Evolutionary conservation across 92 coral and sea anemone genomes (phyloP).

Genomic region (Epizoanthus scotinus): DNA sequence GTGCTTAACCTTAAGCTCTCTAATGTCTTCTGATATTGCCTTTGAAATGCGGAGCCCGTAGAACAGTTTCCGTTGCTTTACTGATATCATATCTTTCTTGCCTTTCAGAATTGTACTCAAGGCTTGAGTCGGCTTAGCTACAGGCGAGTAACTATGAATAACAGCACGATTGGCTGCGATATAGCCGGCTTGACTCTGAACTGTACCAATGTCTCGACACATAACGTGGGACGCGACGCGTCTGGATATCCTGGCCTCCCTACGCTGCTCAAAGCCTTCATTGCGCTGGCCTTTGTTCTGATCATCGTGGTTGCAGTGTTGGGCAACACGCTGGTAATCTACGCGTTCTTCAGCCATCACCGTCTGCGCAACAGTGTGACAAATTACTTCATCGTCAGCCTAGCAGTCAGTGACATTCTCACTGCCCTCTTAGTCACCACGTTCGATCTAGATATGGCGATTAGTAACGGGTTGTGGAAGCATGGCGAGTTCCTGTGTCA

Average conservation of each 20-base stretch:
- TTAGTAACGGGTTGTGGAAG: slow-evolving; percentile 44
- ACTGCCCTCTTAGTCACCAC: slow-evolving; percentile 67
- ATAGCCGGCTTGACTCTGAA: not conserved
- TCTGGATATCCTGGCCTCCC: not conserved
- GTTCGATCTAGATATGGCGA: slow-evolving; percentile 47
- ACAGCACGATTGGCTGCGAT: slow-evolving; percentile 16
- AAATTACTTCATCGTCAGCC: slow-evolving; percentile 79
- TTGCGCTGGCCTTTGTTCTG: slow-evolving; percentile 32
- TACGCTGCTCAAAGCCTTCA: slow-evolving; percentile 40
- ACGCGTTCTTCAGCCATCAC: slow-evolving; percentile 71
- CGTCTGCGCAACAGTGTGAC: slow-evolving; percentile 73
- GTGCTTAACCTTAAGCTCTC: too few species aligned
- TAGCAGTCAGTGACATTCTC: slow-evolving; percentile 78
- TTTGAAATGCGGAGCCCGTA: too few species aligned
- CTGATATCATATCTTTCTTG: not conserved
- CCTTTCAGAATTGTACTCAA: not conserved
- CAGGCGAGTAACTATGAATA: not conserved
- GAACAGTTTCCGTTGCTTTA: not conserved
- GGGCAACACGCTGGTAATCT: slow-evolving; percentile 68
- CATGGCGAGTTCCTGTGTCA: slow-evolving; percentile 73
- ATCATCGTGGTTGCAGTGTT: slow-evolving; percentile 62
- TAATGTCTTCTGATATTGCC: too few species aligned
- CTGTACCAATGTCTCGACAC: slow-evolving; percentile 6
- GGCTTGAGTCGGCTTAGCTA: not conserved
- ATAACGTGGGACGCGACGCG: not conserved